A percentile compares a stretch with the other conserved stretches of the same genome.
These are phyloP conservation scores for Diplolepis rosae DNA, from an alignment of 2,888 invertebrate genomes.

Conservation along the genomic window DNA sequence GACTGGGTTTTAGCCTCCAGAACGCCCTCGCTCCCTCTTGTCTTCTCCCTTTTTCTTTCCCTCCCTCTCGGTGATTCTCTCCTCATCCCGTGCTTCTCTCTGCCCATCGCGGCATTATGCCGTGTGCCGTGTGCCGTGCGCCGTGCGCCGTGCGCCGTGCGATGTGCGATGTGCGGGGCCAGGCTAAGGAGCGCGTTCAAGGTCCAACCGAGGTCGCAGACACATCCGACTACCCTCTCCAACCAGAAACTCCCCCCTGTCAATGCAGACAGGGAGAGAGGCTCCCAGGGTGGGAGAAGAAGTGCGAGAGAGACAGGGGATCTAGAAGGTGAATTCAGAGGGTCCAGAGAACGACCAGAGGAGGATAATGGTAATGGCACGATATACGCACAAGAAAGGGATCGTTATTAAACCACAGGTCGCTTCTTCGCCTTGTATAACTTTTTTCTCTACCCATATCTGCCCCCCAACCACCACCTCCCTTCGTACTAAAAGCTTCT, in stretches of 20 bases:
- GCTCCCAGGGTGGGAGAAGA: slow-evolving; percentile 37
- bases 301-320: slow-evolving; percentile 36
- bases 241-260: slow-evolving; percentile 41
- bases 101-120: slow-evolving; percentile 44
- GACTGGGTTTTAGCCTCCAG: slow-evolving; percentile 50
- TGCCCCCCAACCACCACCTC: slow-evolving; percentile 34
- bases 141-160: too few relatives aligned
- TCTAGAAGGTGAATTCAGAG: slow-evolving; percentile 37
- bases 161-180: slow-evolving; percentile 37
- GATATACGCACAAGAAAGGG: slow-evolving; percentile 17
- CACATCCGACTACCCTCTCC: slow-evolving; percentile 49
- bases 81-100: slow-evolving; percentile 32
- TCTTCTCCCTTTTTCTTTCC: slow-evolving; percentile 39
- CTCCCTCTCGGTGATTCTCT: slow-evolving; percentile 35
- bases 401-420: slow-evolving; percentile 15
- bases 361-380: slow-evolving; percentile 49
- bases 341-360: slow-evolving; percentile 41
- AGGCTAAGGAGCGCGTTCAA: slow-evolving; percentile 52
- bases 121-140: too few relatives aligned
- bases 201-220: slow-evolving; percentile 52
- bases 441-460: slow-evolving; percentile 39
- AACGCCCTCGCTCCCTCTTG: slow-evolving; percentile 48
- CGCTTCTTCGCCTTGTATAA: slow-evolving; percentile 41
- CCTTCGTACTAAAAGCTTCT: too few relatives aligned
- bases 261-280: slow-evolving; percentile 34